Evolutionary conservation across 2,113 vertebrate genomes (phyloP), one percentile per base, ranked within the genome.

Genomic region (Epinephelus lanceolatus): DNA sequence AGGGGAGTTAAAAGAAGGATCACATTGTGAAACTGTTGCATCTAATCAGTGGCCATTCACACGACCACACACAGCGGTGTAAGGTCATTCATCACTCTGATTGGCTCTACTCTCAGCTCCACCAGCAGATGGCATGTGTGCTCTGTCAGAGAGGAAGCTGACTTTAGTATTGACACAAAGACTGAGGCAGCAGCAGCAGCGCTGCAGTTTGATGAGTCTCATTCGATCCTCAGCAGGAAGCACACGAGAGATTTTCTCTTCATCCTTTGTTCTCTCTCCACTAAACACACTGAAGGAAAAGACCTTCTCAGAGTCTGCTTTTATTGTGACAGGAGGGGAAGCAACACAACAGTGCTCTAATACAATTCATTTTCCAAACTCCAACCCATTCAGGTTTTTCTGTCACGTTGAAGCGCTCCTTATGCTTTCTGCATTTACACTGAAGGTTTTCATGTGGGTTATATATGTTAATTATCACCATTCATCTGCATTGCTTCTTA

Each of bases 101-200:
- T 45, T 0, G 25, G 42, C 9, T 23, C 2, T 73, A 18, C n/a
- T 57, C 21, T 59, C 10, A 33, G 86, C 37, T 74, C 60, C 1
- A 49, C 89, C 93, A 93, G 89, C 81, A 94, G 92, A 56, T 55
- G 92, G 91, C 78, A 3, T 13, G 6, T 15, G 72, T 15, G 63
- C 59, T 74, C 55, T 6, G 33, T 67, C 66, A 71, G 57, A 55
- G 53, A 13, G 5, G 11, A 12, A 2, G 1, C 37, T 21, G 33
- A 53, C 53, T 51, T 56, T n/a, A 75, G 15, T 13, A 40, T 27
- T n/a, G 76, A 80, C 66, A 86, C 79, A 83, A 81, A 83, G 83
- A 70, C 65, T 0, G 78, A 81, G 30, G 76, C 76, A 51, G 23
- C 11, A 45, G 23, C 42, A 45, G 30, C 55, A 47, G 61, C 10